Evolutionary conservation across 1,140 invertebrate genomes (phyloP).

Genomic region (Orchesella cincta): DNA sequence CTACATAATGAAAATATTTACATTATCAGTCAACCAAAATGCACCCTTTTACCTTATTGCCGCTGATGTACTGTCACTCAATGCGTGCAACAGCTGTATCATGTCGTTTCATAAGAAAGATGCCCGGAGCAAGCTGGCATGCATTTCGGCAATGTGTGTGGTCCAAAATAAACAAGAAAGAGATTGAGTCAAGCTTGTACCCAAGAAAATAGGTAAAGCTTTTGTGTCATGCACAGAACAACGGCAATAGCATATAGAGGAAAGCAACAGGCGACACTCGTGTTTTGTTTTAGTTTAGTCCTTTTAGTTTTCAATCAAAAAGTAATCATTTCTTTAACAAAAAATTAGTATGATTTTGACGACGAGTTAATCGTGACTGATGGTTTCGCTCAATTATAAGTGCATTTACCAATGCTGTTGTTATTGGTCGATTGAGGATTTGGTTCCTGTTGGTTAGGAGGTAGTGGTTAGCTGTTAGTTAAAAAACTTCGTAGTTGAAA

Average conservation of each 20-base stretch:
- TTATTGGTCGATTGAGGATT: no score
- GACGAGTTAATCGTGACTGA: no score
- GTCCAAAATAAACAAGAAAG: conserved; percentile 17
- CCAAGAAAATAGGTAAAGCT: background rate
- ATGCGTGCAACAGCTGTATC: background rate
- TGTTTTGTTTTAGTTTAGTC: background rate
- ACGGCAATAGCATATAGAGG: no score
- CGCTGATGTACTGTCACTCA: background rate
- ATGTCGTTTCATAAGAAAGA: background rate
- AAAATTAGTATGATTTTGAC: background rate
- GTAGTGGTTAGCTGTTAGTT: no score
- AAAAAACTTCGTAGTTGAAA: no score
- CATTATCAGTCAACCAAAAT: background rate
- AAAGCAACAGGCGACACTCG: background rate
- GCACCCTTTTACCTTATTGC: background rate
- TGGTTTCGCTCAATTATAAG: no score
- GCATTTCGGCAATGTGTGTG: conserved; percentile 10
- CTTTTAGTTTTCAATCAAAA: background rate
- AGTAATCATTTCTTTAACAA: background rate
- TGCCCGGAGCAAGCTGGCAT: background rate
- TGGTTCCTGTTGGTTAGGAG: no score
- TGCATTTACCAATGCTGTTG: no score
- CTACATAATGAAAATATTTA: background rate
- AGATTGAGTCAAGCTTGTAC: background rate
- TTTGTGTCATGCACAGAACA: no score